Percentiles rank a stretch among this genome's conserved stretches.
phyloP scores from a whole-genome alignment of 2,888 invertebrate genomes.

The Geophilus truncorum region DNA sequence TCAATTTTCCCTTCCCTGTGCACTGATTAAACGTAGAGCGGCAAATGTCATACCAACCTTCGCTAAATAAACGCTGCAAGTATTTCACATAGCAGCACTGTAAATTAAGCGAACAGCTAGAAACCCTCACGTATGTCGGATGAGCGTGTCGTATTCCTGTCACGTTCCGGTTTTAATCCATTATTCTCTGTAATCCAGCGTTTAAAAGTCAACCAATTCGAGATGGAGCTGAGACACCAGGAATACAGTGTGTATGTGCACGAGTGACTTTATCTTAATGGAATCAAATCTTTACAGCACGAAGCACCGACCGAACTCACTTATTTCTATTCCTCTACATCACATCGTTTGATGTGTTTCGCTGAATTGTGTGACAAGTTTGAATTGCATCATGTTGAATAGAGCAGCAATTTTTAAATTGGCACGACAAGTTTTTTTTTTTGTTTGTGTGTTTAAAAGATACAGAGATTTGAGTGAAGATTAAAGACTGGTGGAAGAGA shows the following conservation, averaged over 20 bases:
- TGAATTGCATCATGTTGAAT: neutral
- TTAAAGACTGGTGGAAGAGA: neutral
- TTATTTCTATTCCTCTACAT: neutral
- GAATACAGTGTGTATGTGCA: constrained; percentile 10
- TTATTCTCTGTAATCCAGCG: constrained; percentile 4
- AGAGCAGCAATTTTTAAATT: neutral
- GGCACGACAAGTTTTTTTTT: neutral
- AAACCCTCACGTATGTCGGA: neutral
- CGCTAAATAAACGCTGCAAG: neutral
- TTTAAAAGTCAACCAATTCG: neutral
- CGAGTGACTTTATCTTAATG: constrained; percentile 4
- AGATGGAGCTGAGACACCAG: neutral
- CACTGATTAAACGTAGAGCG: neutral
- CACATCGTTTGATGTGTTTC: neutral
- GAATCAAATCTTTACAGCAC: neutral
- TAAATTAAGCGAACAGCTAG: neutral
- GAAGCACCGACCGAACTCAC: neutral
- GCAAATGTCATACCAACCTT: neutral
- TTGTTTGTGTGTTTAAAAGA: neutral
- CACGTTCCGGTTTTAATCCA: neutral
- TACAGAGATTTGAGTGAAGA: neutral
- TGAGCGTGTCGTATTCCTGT: constrained; percentile 4
- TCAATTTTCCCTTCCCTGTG: neutral
- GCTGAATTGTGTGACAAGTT: neutral
- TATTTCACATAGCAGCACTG: neutral